Evolutionary conservation across 1,140 invertebrate genomes (phyloP), one percentile per base, ranked within the genome.

Genomic region (Aplysia californica): DNA sequence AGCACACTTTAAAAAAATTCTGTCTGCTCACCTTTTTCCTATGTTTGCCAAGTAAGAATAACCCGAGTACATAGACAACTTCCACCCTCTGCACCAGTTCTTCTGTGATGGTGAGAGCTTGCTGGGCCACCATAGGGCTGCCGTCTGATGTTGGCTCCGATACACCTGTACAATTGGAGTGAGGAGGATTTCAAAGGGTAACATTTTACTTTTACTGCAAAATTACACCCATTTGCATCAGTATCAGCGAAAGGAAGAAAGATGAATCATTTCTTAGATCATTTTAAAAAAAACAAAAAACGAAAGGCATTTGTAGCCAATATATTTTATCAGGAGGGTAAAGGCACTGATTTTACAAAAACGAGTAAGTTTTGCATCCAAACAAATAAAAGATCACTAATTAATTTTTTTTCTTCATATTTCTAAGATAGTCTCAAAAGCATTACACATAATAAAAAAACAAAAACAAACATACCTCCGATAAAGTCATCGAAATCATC

Each of bases 21-120:
- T n/a, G n/a, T n/a, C n/a, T n/a, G n/a, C 67, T 78, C 77, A 90
- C 89, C 83, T 89, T 89, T 86, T 88, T 90, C 67, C 90, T 82
- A 65, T 91, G 89, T 83, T 90, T 90, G 26, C 90, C 90, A n/a
- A 91, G 85, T 39, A 91, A 77, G 72, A 91, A 87, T 5, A 91
- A 80, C 3, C 90, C 89, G 35, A 91, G 81, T 0, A 91, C 87
- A 83, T 91, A 91, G 2, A 91, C 86, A 36, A 90, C 90, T 79
- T 91, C 89, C n/a, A 91, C 90, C 76, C 89, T 84, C 64, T 90
- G 87, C 38, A 89, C 86, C 18, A 91, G 82, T 55, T 89, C 86
- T 41, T 87, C 86, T 41, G 85, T 86, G 26, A 90, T 90, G 65
- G 82, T 84, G 20, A 90, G 75, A 20, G 88, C 86, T 56, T 89